Conservation (phyloP, 2,888 invertebrate species). For the Prosapia bicincta region DNA sequence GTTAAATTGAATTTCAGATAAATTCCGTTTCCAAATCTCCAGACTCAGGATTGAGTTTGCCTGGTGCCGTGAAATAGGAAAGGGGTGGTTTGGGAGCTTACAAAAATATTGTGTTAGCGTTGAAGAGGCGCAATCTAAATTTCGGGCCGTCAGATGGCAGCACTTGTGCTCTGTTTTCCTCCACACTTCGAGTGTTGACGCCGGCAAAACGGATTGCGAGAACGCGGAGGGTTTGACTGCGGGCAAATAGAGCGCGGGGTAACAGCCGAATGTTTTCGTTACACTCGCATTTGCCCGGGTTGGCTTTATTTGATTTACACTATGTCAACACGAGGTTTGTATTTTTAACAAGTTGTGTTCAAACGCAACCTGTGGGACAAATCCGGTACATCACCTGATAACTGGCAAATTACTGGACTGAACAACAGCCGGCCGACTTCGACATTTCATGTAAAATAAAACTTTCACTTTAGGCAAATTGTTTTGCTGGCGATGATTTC, state of each 20-base stretch:
- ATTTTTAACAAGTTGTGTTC: slow-evolving; percentile 21
- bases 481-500: too few species aligned
- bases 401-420: too few species aligned
- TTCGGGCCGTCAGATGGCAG: slow-evolving; percentile 36
- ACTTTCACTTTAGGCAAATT: too few species aligned
- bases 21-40: background rate
- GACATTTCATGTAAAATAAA: too few species aligned
- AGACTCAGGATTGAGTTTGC: background rate
- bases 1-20: background rate
- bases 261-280: slow-evolving; percentile 1
- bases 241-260: slow-evolving; percentile 8
- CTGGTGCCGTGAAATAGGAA: background rate
- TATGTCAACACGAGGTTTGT: slow-evolving; percentile 18
- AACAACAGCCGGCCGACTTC: too few species aligned
- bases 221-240: background rate
- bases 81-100: slow-evolving; percentile 19
- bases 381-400: background rate
- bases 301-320: slow-evolving; percentile 25
- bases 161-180: slow-evolving; percentile 31
- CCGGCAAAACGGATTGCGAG: slow-evolving; percentile 31
- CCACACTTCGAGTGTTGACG: slow-evolving; percentile 34
- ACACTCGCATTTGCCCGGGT: background rate
- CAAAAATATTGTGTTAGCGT: slow-evolving; percentile 52
- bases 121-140: slow-evolving; percentile 48
- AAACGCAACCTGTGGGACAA: background rate